Conservation (phyloP, 2,113 vertebrate species). For the Spheniscus mendiculus region DNA sequence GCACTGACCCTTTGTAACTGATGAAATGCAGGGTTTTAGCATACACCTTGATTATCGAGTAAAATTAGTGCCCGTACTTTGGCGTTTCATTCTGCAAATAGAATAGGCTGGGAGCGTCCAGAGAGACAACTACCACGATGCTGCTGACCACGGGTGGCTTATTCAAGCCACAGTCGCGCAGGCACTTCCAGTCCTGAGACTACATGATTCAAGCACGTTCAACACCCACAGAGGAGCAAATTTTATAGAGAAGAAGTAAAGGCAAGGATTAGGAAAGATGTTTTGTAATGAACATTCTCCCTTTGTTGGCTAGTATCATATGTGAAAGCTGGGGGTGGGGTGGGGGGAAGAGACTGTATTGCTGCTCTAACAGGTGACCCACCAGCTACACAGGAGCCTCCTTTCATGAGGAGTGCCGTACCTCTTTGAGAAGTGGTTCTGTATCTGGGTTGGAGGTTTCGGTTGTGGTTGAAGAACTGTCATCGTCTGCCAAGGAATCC, state of each 20-base stretch:
- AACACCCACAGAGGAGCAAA: background rate
- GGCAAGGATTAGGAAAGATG: background rate
- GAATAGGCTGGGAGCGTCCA: accelerated
- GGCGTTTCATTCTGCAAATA: background rate
- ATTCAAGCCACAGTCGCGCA: background rate
- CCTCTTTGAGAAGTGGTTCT: conserved; percentile 91
- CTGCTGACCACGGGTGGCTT: background rate
- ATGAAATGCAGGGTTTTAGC: background rate
- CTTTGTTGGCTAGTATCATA: background rate
- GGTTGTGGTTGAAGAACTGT: conserved; percentile 98
- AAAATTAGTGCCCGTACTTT: background rate
- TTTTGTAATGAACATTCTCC: background rate
- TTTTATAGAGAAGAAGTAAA: background rate
- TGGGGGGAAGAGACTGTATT: background rate
- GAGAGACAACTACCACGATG: background rate
- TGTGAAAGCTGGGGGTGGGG: background rate
- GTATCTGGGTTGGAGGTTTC: conserved; percentile 97
- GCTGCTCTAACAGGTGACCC: background rate
- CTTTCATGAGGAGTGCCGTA: background rate
- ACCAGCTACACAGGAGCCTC: background rate
- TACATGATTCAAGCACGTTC: background rate
- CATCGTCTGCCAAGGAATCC: conserved; percentile 90
- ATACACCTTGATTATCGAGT: background rate
- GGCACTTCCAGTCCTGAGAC: background rate
- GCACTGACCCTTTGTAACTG: background rate